Conservation (phyloP, 1,140 invertebrate species). For the Nebria ingens region DNA sequence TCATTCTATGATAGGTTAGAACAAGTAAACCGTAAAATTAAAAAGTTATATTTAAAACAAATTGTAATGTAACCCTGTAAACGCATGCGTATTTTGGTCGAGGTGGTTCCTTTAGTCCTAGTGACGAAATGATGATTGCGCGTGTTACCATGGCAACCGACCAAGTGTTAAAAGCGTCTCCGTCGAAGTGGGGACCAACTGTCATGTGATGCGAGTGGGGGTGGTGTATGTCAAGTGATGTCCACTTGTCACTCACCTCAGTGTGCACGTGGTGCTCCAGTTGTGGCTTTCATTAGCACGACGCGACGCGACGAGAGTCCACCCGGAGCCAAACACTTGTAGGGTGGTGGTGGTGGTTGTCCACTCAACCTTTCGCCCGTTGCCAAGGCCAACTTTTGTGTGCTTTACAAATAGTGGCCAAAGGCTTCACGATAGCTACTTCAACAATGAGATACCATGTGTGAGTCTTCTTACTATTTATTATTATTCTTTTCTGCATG, state of each 20-base stretch:
- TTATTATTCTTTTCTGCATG: too few species aligned
- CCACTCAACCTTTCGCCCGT: background rate
- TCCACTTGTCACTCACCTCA: constrained; percentile 7
- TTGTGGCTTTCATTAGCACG: background rate
- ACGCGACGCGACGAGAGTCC: background rate
- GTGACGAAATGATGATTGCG: background rate
- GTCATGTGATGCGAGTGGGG: background rate
- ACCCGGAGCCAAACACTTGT: background rate
- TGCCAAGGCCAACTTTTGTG: background rate
- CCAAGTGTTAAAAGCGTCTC: background rate
- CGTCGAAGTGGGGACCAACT: background rate
- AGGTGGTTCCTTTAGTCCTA: too few species aligned
- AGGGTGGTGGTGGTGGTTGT: background rate
- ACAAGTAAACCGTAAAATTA: too few species aligned
- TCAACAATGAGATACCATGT: too few species aligned
- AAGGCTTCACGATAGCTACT: too few species aligned
- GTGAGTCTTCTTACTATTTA: too few species aligned
- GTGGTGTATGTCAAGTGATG: background rate
- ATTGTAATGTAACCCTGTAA: too few species aligned
- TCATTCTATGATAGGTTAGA: too few species aligned
- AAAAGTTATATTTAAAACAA: too few species aligned
- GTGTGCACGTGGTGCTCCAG: constrained; percentile 5
- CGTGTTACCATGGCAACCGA: background rate
- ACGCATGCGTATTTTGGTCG: too few species aligned
- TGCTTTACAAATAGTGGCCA: too few species aligned